phyloP scores from a whole-genome alignment of 2,113 vertebrate species.

The Coptodon bakossiorum region DNA sequence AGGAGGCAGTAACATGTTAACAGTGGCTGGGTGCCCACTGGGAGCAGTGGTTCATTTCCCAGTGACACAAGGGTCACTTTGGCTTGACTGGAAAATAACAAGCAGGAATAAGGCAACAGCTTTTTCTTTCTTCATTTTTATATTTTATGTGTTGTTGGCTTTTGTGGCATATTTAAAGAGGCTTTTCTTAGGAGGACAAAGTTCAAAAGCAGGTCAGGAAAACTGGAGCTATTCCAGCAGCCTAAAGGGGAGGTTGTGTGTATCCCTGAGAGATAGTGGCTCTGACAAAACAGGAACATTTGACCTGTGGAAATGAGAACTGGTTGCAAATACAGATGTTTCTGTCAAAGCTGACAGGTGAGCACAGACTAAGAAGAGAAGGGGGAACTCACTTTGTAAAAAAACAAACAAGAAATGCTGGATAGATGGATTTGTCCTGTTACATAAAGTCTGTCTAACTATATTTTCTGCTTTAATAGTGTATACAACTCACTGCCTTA shows the following conservation, averaged over 20 bases:
- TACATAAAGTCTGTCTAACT: not conserved
- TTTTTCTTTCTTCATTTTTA: not conserved
- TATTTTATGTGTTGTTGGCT: not conserved
- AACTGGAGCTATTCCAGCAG: not conserved
- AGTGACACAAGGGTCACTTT: not conserved
- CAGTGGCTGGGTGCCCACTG: not conserved
- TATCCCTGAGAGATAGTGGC: not conserved
- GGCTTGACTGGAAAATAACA: not conserved
- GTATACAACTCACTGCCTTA: not conserved
- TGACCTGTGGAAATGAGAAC: not conserved
- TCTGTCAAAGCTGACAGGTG: not conserved
- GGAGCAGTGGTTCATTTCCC: not conserved
- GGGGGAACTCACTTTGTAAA: not conserved
- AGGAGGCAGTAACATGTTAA: not conserved
- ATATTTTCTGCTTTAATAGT: not conserved
- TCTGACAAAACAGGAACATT: not conserved
- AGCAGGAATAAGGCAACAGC: not conserved
- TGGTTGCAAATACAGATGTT: not conserved
- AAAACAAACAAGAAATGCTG: too few species aligned
- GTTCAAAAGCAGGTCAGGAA: too few species aligned
- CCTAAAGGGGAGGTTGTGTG: not conserved
- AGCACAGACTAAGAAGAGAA: not conserved
- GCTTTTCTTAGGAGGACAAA: not conserved
- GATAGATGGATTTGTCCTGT: not conserved
- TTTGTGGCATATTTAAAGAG: not conserved